phyloP scores from a whole-genome alignment of 1,140 invertebrate species.

The Hyles vespertilio region DNA sequence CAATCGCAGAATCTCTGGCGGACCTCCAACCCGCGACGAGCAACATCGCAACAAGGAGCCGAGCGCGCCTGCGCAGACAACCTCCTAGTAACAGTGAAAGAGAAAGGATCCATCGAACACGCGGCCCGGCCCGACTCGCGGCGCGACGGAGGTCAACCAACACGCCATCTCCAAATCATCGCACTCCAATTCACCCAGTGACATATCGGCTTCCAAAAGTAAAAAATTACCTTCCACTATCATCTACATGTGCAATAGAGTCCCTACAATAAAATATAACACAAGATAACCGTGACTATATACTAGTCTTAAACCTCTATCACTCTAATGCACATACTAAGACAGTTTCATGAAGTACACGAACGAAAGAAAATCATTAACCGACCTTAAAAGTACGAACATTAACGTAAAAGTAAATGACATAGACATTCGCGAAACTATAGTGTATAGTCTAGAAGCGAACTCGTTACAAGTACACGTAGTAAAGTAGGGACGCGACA shows the following conservation, averaged over 20 bases:
- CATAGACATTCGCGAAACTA: slow-evolving; percentile 52
- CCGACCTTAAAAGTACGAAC: slow-evolving; percentile 50
- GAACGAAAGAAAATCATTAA: slow-evolving; percentile 42
- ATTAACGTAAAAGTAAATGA: slow-evolving; percentile 48
- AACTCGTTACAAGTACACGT: slow-evolving; percentile 65
- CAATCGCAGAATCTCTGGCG: slow-evolving; percentile 45
- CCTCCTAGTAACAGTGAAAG: slow-evolving; percentile 1
- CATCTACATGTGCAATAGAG: slow-evolving; percentile 66
- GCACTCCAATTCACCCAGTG: slow-evolving; percentile 60
- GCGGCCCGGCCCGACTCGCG: slow-evolving; percentile 25
- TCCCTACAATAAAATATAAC: slow-evolving; percentile 61
- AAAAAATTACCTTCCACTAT: slow-evolving; percentile 61
- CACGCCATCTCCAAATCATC: slow-evolving; percentile 38
- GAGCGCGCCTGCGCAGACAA: slow-evolving; percentile 22
- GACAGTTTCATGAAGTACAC: slow-evolving; percentile 29
- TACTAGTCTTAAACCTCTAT: slow-evolving; percentile 70
- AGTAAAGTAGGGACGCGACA: slow-evolving; percentile 58
- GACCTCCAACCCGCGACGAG: slow-evolving; percentile 31
- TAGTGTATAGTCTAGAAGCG: slow-evolving; percentile 53
- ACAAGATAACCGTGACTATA: slow-evolving; percentile 62
- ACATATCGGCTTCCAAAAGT: slow-evolving; percentile 65
- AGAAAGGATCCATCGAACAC: slow-evolving; percentile 24
- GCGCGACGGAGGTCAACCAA: slow-evolving; percentile 29
- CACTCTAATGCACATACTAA: slow-evolving; percentile 60
- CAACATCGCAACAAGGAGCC: slow-evolving; percentile 13